Evolutionary conservation across 2,888 invertebrate species (phyloP), one percentile per base, ranked within the genome.

Genomic region (Microctonus hyperodae): DNA sequence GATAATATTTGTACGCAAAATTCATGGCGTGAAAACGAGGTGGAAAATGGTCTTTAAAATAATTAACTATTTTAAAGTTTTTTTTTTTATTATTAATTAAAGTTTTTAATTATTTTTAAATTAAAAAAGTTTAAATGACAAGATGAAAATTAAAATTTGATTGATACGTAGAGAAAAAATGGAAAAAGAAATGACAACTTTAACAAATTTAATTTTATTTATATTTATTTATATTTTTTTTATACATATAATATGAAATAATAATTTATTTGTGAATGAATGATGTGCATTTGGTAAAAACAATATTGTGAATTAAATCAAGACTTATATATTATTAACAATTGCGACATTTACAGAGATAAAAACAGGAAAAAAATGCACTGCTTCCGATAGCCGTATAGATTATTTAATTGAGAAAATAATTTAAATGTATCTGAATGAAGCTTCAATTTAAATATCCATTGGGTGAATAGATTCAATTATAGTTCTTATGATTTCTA

Each of bases 1-100:
- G 87, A 88, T 0, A 90, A 90, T 70, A 88, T 93, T 13, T 96
- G 96, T 85, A 93, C 93, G 58, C 88, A 89, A 33, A 89, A 88
- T 65, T 91, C 91, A 1, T 92, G 92, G 92, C 85, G 89, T 48
- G 87, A 84, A 35, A 35, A 62, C 35, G 44, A 44, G 9, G 16
- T 16, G 9, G 44, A 44, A 16, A 44, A 44, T 44, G 44, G 44
- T 20, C 44, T 44, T 9, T 20, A 44, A 20, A 44, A 16, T 6
- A 44, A n/a, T n/a, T n/a, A n/a, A n/a, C n/a, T n/a, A n/a, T n/a
- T n/a, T n/a, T n/a, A n/a, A n/a, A n/a, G n/a, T n/a, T n/a, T n/a
- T n/a, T n/a, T n/a, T n/a, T n/a, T n/a, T n/a, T n/a, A n/a, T n/a
- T n/a, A n/a, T n/a, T n/a, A n/a, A n/a, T n/a, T n/a, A n/a, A n/a